A percentile compares a stretch with the other conserved stretches of the same genome.
Conservation (phyloP, 1,140 invertebrate species). For the Mya arenaria region DNA sequence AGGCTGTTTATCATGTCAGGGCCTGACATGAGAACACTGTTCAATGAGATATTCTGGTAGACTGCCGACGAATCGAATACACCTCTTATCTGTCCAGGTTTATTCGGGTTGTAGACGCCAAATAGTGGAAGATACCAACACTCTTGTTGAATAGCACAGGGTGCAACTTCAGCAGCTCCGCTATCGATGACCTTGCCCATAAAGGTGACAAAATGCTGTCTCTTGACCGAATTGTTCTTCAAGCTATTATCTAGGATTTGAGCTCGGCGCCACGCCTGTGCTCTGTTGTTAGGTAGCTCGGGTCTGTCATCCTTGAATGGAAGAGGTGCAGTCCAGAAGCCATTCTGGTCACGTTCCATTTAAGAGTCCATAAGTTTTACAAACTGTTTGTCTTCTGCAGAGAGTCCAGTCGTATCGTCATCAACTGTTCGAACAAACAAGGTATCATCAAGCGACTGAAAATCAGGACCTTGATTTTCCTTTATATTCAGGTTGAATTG, state of each 20-base stretch:
- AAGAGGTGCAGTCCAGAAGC: constrained; percentile 57
- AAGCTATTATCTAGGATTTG: neutral
- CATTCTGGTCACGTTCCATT: constrained; percentile 7
- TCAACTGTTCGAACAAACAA: neutral
- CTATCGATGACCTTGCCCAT: constrained; percentile 25
- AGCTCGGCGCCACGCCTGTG: neutral
- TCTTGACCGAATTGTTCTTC: neutral
- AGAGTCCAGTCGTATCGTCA: neutral
- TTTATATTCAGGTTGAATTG: neutral
- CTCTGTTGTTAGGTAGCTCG: constrained; percentile 9
- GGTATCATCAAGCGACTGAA: neutral
- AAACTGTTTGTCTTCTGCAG: constrained; percentile 11
- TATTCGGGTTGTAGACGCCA: neutral
- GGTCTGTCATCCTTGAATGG: constrained; percentile 40
- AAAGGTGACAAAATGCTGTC: constrained; percentile 26
- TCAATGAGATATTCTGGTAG: constrained; percentile 52
- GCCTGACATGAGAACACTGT: constrained; percentile 56
- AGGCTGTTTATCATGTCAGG: constrained; percentile 76
- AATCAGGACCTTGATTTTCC: neutral
- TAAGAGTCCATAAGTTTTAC: constrained; percentile 45
- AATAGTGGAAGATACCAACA: constrained; percentile 40
- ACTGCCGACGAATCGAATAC: constrained; percentile 8
- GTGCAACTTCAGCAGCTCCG: constrained; percentile 15
- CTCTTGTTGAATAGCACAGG: neutral
- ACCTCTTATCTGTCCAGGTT: neutral